Evolutionary conservation across 1,140 invertebrate genomes (phyloP).

Genomic region (Drosophila sechellia): DNA sequence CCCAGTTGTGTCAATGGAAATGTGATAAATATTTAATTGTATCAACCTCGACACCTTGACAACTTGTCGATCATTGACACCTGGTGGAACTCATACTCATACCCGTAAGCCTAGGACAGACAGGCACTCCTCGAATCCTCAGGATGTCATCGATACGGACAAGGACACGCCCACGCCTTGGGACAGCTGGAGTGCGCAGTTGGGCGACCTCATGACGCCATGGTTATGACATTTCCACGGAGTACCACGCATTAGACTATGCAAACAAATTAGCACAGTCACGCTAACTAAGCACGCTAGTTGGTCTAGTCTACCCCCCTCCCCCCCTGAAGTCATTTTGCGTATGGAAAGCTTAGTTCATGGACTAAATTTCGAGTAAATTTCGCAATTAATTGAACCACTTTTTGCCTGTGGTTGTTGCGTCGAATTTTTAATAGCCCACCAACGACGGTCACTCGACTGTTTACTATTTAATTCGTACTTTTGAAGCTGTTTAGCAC

Average conservation of each 20-base stretch:
- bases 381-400: conserved; percentile 37
- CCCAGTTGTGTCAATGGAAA: conserved; percentile 20
- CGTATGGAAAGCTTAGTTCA: conserved; percentile 44
- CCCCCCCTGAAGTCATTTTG: conserved; percentile 1
- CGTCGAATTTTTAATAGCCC: conserved; percentile 40
- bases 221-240: conserved; percentile 63
- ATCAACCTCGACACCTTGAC: conserved; percentile 20
- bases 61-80: conserved; percentile 16
- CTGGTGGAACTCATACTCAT: neutral
- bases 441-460: conserved; percentile 41
- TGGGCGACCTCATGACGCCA: conserved; percentile 63
- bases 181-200: conserved; percentile 24
- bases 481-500: conserved; percentile 65
- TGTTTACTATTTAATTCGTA: conserved; percentile 55
- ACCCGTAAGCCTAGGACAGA: too few species aligned
- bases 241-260: conserved; percentile 45
- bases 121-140: conserved; percentile 17
- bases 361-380: conserved; percentile 35
- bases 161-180: conserved; percentile 20
- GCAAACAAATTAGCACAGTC: conserved; percentile 72
- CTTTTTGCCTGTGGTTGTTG: too few species aligned
- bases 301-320: conserved; percentile 2
- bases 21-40: conserved; percentile 8
- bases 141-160: conserved; percentile 23
- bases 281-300: conserved; percentile 64